Conservation (phyloP, 2,888 invertebrate species). For the Zhuqinia jingwanae region DNA sequence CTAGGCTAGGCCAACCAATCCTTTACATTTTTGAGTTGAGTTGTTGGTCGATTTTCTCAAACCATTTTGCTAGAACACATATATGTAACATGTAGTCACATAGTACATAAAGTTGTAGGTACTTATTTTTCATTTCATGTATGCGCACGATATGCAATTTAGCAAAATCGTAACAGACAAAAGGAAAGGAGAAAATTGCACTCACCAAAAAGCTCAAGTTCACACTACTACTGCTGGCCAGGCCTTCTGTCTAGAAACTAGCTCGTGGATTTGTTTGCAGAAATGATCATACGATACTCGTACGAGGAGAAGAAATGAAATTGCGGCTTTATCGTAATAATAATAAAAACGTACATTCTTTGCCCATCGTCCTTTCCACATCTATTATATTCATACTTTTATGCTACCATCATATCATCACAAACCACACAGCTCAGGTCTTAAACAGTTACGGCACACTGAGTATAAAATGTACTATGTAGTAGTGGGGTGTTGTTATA, state of each 20-base stretch:
- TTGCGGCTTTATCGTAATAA: not conserved
- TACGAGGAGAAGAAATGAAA: conserved; percentile 37
- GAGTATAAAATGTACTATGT: too few species aligned
- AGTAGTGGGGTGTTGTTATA: too few species aligned
- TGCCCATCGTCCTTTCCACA: not conserved
- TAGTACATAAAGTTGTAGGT: too few species aligned
- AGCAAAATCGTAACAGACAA: conserved; percentile 21
- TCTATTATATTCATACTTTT: too few species aligned
- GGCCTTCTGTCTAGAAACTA: conserved; percentile 5
- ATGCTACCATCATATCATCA: too few species aligned
- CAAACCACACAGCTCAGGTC: not conserved
- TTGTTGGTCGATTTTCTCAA: not conserved
- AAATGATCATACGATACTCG: conserved; percentile 70
- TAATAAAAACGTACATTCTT: conserved; percentile 18
- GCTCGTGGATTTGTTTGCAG: conserved; percentile 62
- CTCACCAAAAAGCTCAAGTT: not conserved
- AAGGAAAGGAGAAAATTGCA: conserved; percentile 55
- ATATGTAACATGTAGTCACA: too few species aligned
- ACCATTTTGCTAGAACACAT: too few species aligned
- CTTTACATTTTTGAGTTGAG: too few species aligned
- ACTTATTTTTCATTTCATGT: not conserved
- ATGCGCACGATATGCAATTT: not conserved
- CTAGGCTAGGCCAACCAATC: conserved; percentile 29
- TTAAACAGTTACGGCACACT: not conserved
- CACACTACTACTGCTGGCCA: not conserved